These are phyloP conservation scores for Ispidina picta DNA, from an alignment of 2,797 vertebrate species.

Conservation along the genomic window DNA sequence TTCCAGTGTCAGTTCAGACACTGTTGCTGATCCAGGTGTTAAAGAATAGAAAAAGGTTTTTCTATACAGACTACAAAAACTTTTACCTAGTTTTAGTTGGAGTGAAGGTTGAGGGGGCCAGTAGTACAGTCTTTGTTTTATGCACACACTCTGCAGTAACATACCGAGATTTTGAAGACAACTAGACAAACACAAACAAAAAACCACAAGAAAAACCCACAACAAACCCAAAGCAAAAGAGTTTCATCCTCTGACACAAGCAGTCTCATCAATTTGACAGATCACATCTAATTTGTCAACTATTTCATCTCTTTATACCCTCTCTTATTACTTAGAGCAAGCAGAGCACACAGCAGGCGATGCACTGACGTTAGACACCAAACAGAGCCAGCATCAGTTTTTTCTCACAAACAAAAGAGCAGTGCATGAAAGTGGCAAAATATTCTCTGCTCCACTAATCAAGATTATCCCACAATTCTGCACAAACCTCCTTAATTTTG, in stretches of 20 bases:
- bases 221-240: not conserved
- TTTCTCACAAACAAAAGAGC: not conserved
- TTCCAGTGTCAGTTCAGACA: not conserved
- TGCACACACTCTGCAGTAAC: not conserved
- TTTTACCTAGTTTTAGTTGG: not conserved
- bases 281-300: slow-evolving; percentile 27
- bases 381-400: not conserved
- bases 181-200: not conserved
- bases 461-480: not conserved
- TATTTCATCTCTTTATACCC: not conserved
- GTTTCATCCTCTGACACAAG: not conserved
- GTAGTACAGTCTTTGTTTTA: not conserved
- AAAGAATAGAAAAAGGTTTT: not conserved
- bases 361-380: not conserved
- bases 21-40: not conserved
- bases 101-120: not conserved
- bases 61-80: not conserved
- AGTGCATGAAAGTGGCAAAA: not conserved
- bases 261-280: slow-evolving; percentile 15
- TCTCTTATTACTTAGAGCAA: not conserved
- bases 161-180: not conserved
- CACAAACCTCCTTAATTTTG: not conserved
- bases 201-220: not conserved
- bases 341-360: not conserved
- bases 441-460: not conserved